Evolutionary conservation across 2,797 vertebrate genomes (phyloP).

Genomic region (Hoplostethus atlanticus): DNA sequence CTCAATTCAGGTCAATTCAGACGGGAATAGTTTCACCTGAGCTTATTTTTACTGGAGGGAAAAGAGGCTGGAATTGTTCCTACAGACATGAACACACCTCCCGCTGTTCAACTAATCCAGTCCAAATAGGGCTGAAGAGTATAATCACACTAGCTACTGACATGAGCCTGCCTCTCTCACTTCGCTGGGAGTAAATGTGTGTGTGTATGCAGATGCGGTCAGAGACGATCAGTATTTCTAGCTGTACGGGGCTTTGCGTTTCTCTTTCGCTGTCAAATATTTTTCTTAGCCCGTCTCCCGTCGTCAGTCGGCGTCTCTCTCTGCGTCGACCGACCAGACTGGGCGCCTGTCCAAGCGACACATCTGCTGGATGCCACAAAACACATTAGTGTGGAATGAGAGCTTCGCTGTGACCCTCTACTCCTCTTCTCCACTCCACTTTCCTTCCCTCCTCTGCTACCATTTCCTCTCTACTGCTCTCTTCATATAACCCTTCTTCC

Average conservation of each 20-base stretch:
- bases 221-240: background rate
- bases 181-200: no score
- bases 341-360: slow-evolving; percentile 63
- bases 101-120: no score
- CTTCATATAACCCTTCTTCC: slow-evolving; percentile 30
- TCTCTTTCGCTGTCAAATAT: no score
- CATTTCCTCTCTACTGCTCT: slow-evolving; percentile 39
- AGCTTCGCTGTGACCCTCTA: slow-evolving; percentile 39
- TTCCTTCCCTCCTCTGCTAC: slow-evolving; percentile 24
- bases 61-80: no score
- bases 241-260: no score
- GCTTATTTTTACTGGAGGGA: no score
- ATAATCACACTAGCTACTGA: no score
- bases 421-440: slow-evolving; percentile 23
- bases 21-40: no score
- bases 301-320: slow-evolving; percentile 3
- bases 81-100: no score
- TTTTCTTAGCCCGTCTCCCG: background rate
- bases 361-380: slow-evolving; percentile 71
- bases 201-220: background rate
- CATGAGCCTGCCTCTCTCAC: no score
- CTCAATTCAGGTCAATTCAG: no score
- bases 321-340: slow-evolving; percentile 27
- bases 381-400: slow-evolving; percentile 60
- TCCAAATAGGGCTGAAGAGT: no score